Base-by-base conservation (phyloP, 2,888 invertebrate genomes). In the Salticus scenicus region DNA sequence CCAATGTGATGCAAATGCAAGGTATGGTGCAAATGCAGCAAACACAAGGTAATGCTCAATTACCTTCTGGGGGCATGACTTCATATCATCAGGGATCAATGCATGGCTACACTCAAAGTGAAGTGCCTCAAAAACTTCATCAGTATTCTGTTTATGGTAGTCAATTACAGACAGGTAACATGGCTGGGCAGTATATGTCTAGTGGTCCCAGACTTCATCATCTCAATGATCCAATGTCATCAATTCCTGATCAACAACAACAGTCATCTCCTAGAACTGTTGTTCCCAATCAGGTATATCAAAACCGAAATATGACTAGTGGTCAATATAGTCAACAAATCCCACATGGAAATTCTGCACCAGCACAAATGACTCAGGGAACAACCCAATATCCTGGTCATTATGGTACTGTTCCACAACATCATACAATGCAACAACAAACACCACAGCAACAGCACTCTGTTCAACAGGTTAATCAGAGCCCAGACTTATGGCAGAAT, bases 51-150 rank as follows among this genome's bases (percentile, higher is more conserved):
- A 79, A 79, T 42, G 37, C 85, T 57, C 80, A 81, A 33, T 24
- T 76, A 27, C 33, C 83, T 27, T 4, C 87, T 67, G 87, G 87
- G 37, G 75, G 75, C 74, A 87, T 87, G 82, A 31, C 67, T 72
- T 84, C 80, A 76, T 85, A 88, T 84, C 88, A 88, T 67, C 80
- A 79, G 80, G 88, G 88, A 71, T 31, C 75, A 69, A 75, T 85
- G 74, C 86, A 88, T 78, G 88, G 88, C 31, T 88, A 88, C 77
- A 76, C 72, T n/a, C 88, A 88, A 82, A 87, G 69, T 84, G 88
- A 87, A 80, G 84, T 88, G 88, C 82, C 88, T 72, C 87, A 87
- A 81, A 88, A 88, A 83, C 82, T 84, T 79, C 87, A 87, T 79
- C 85, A 87, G 77, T 83, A 87, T 82, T 84, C 84, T 63, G 83